phyloP scores from a whole-genome alignment of 1,140 invertebrate species.

The Orussus abietinus region DNA sequence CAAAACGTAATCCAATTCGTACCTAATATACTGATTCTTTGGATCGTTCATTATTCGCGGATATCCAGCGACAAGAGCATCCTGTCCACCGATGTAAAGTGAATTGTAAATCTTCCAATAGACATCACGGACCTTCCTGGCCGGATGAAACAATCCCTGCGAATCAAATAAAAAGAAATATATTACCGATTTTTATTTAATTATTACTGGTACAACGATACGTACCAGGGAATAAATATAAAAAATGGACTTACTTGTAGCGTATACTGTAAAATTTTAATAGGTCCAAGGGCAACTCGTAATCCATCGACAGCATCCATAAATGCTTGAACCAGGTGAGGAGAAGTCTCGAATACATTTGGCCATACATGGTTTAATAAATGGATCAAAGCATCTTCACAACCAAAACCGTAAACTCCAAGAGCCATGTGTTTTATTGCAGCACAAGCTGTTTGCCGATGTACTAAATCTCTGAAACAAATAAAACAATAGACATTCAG shows the following conservation, averaged over 20 bases:
- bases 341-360: conserved; percentile 99
- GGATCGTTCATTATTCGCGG: conserved; percentile 92
- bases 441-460: conserved; percentile 97
- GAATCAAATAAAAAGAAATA: conserved; percentile 15
- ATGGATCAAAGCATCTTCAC: conserved; percentile 96
- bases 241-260: conserved; percentile 67
- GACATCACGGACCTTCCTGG: conserved; percentile 97
- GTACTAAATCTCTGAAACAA: conserved; percentile 87
- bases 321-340: conserved; percentile 98
- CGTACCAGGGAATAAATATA: conserved; percentile 5
- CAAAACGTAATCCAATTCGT: conserved; percentile 94
- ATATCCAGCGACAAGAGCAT: conserved; percentile 96
- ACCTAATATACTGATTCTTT: conserved; percentile 92
- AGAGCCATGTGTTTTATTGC: conserved; percentile 99
- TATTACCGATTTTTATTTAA: conserved; percentile 1
- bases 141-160: conserved; percentile 97
- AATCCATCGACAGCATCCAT: conserved; percentile 98
- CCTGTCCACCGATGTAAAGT: conserved; percentile 97
- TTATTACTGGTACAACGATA: no score
- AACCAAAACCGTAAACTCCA: conserved; percentile 98
- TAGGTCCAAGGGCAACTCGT: conserved; percentile 90
- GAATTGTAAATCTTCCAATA: conserved; percentile 99
- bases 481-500: conserved; percentile 13
- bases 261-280: conserved; percentile 94
- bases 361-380: conserved; percentile 99